Conservation (phyloP, 2,113 vertebrate species). For the Phycodurus eques region DNA sequence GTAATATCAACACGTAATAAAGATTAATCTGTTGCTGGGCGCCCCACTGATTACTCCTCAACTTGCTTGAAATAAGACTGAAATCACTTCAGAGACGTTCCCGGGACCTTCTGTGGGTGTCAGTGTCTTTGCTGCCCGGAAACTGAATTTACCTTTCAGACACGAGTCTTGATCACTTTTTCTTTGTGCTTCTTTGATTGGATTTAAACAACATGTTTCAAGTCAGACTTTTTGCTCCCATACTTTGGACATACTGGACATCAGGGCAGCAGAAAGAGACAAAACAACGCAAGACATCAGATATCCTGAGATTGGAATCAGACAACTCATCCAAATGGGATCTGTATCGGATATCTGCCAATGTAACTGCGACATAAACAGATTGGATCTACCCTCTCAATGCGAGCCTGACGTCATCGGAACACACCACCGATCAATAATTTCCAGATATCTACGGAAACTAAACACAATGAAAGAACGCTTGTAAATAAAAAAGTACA, state of each 20-base stretch:
- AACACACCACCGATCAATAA: neutral
- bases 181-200: constrained; percentile 6
- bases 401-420: neutral
- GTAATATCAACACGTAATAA: constrained; percentile 82
- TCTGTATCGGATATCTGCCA: neutral
- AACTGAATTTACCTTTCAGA: constrained; percentile 47
- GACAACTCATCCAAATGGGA: neutral
- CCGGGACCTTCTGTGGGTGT: constrained; percentile 63
- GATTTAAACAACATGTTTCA: neutral
- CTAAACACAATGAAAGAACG: neutral
- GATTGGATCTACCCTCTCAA: neutral
- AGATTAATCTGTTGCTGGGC: constrained; percentile 81
- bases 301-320: neutral
- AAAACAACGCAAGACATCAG: neutral
- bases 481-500: too few relatives aligned
- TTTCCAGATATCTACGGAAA: neutral
- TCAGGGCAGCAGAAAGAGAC: neutral
- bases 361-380: neutral
- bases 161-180: constrained; percentile 19
- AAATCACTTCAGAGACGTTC: constrained; percentile 78
- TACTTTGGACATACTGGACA: too few relatives aligned
- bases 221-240: neutral
- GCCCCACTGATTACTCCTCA: constrained; percentile 75
- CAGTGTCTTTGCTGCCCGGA: constrained; percentile 44
- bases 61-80: constrained; percentile 79